phyloP scores from a whole-genome alignment of 1,140 invertebrate species.

The Leptonema lineaticorne region DNA sequence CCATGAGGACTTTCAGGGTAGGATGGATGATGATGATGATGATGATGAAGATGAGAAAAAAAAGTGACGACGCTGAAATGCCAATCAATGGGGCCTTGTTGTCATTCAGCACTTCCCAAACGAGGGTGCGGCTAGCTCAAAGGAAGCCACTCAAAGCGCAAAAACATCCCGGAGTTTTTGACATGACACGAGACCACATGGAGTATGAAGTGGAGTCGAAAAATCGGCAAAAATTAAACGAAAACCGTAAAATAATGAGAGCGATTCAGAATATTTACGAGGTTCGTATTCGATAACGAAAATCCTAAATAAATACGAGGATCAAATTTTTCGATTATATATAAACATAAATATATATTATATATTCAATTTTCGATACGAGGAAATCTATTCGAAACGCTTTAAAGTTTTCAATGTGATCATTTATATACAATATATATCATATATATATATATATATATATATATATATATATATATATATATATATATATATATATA shows the following conservation, averaged over 20 bases:
- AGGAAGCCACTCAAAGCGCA: constrained; percentile 6
- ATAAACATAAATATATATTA: neutral
- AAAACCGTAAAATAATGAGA: neutral
- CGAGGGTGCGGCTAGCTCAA: neutral
- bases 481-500: too few relatives aligned
- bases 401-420: too few relatives aligned
- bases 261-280: neutral
- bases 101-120: neutral
- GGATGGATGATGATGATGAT: too few relatives aligned
- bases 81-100: neutral
- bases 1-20: too few relatives aligned
- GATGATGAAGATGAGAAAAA: too few relatives aligned
- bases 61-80: too few relatives aligned
- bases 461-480: too few relatives aligned
- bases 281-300: neutral
- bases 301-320: neutral
- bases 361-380: neutral
- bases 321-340: too few relatives aligned
- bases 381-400: too few relatives aligned
- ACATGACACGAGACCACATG: constrained; percentile 5
- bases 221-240: neutral
- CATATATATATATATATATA: too few relatives aligned
- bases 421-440: too few relatives aligned
- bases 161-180: constrained; percentile 21
- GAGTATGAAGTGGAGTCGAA: too few relatives aligned